These are phyloP conservation scores for Eleginops maclovinus DNA, from an alignment of 2,113 vertebrate genomes.

Conservation along the genomic window DNA sequence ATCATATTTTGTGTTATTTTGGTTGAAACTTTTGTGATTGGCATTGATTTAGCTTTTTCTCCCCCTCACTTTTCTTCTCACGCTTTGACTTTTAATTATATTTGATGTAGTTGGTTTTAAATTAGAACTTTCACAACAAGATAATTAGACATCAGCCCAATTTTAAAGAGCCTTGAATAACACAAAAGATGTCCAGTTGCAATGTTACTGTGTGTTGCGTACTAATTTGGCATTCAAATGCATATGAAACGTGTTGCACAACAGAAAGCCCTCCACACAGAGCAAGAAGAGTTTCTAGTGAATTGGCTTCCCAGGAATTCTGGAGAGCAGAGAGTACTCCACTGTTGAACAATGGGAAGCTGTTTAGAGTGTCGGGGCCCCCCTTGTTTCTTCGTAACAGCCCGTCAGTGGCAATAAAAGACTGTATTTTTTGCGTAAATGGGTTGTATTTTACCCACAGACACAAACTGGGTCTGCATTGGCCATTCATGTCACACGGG, in stretches of 20 bases:
- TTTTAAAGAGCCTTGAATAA: not conserved
- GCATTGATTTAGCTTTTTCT: not conserved
- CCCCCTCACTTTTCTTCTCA: not conserved
- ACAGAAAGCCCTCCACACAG: conserved; percentile 36
- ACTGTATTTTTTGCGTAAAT: conserved; percentile 52
- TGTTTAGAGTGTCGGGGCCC: conserved; percentile 41
- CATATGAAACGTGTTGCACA: conserved; percentile 57
- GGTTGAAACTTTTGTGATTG: not conserved
- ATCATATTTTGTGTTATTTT: not conserved
- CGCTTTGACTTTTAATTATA: not conserved
- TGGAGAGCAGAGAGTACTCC: conserved; percentile 46
- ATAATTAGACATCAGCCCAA: not conserved
- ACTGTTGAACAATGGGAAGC: conserved; percentile 59
- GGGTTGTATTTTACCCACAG: conserved; percentile 27
- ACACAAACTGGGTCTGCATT: conserved; percentile 7
- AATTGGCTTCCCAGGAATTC: conserved; percentile 79
- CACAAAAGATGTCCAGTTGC: not conserved
- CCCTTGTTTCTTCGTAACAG: not conserved
- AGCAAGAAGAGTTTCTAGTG: conserved; percentile 52
- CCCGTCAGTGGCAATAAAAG: conserved; percentile 1
- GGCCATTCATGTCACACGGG: not conserved
- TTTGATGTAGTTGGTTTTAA: not conserved
- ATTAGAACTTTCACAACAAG: not conserved
- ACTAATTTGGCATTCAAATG: conserved; percentile 4
- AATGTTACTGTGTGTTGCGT: not conserved